These are phyloP conservation scores for Morinoia aosen DNA, from an alignment of 2,888 invertebrate species.

Conservation along the genomic window DNA sequence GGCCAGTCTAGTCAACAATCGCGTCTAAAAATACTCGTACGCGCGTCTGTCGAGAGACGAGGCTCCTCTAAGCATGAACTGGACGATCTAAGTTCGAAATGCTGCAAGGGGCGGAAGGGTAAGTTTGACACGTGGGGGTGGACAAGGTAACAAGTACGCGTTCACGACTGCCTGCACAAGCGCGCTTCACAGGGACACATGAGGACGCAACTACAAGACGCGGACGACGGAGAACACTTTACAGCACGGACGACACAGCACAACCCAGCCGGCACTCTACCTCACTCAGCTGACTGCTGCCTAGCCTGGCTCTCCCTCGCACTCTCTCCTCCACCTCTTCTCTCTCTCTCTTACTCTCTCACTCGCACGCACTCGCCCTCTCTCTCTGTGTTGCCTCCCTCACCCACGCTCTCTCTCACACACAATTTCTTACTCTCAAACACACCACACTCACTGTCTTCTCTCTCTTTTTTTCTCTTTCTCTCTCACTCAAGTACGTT, in stretches of 20 bases:
- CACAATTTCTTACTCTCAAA: not conserved
- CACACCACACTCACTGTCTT: conserved; percentile 6
- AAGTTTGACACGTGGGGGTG: not conserved
- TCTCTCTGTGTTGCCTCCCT: not conserved
- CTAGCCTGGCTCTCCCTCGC: conserved; percentile 14
- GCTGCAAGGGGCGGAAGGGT: not conserved
- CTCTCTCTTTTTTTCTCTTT: not conserved
- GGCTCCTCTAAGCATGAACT: not conserved
- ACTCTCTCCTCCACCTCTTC: not conserved
- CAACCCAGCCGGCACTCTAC: conserved; percentile 33
- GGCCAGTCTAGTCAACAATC: conserved; percentile 22
- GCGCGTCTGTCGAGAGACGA: not conserved
- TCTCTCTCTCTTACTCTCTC: conserved; percentile 48
- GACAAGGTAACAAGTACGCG: conserved; percentile 16
- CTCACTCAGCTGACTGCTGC: not conserved
- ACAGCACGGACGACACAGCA: conserved; percentile 21
- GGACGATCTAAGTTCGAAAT: not conserved
- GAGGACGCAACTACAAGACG: not conserved
- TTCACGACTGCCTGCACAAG: not conserved
- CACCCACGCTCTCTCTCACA: not conserved
- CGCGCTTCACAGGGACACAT: not conserved
- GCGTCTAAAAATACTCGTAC: conserved; percentile 20
- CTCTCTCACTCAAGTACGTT: not conserved
- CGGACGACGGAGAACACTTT: conserved; percentile 8
- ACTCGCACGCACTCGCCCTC: not conserved